Evolutionary conservation across 1,140 invertebrate genomes (phyloP).

Genomic region (Heliconius congener): DNA sequence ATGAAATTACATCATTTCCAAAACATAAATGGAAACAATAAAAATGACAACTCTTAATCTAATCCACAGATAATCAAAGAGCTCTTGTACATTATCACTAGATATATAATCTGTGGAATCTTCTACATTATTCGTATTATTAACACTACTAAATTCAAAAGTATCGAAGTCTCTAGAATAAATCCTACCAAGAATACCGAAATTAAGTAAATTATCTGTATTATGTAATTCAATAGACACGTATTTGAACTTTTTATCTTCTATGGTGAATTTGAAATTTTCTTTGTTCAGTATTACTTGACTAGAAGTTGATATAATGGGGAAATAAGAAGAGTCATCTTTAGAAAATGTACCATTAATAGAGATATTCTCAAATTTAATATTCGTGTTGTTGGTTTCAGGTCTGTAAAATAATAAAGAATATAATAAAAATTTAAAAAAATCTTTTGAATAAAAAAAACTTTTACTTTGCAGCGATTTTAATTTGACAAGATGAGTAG

Average conservation of each 20-base stretch:
- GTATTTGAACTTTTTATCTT: constrained; percentile 36
- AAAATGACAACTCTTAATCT: constrained; percentile 67
- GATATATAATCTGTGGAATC: constrained; percentile 54
- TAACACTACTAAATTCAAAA: constrained; percentile 16
- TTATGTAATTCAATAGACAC: constrained; percentile 46
- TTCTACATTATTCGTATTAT: constrained; percentile 26
- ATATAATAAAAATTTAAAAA: not conserved
- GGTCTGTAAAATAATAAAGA: constrained; percentile 47
- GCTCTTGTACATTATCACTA: constrained; percentile 59
- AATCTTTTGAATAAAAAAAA: too few species aligned
- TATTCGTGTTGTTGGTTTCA: constrained; percentile 50
- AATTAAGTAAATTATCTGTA: constrained; percentile 46
- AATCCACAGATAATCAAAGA: constrained; percentile 71
- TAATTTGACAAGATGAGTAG: too few species aligned
- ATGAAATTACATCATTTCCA: constrained; percentile 64
- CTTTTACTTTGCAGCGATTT: too few species aligned
- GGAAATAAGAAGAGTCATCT: constrained; percentile 52
- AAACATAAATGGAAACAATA: constrained; percentile 71
- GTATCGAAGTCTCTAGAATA: constrained; percentile 51
- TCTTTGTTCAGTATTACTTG: constrained; percentile 38
- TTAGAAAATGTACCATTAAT: constrained; percentile 58
- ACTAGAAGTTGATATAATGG: constrained; percentile 50
- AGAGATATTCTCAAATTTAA: constrained; percentile 56
- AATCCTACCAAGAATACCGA: constrained; percentile 64
- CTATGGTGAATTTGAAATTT: constrained; percentile 43